These are phyloP conservation scores for Oscheius myriophilus DNA, from an alignment of 2,888 invertebrate genomes.

Conservation along the genomic window DNA sequence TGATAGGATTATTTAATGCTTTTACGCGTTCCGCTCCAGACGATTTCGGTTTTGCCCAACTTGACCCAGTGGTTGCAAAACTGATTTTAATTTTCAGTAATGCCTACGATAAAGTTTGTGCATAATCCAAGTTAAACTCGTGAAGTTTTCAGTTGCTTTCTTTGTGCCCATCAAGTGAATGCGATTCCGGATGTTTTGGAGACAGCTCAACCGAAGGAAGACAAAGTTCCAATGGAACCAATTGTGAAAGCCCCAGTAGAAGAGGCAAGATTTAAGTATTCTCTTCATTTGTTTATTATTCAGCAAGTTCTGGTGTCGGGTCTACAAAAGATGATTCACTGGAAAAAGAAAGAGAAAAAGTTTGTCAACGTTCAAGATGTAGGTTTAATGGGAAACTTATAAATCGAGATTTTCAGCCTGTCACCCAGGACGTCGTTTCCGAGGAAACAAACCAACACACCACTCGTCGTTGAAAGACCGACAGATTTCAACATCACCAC, in stretches of 20 bases:
- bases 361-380: conserved; percentile 1
- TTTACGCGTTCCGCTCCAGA: conserved; percentile 55
- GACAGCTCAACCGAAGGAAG: conserved; percentile 28
- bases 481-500: neutral
- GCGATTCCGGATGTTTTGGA: conserved; percentile 39
- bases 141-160: conserved; percentile 35
- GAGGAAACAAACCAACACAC: conserved; percentile 21
- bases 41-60: conserved; percentile 56
- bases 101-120: conserved; percentile 58
- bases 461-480: conserved; percentile 21
- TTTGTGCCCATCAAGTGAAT: conserved; percentile 39
- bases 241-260: conserved; percentile 12
- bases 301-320: neutral
- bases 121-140: neutral
- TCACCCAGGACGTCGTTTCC: conserved; percentile 12
- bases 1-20: conserved; percentile 64
- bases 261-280: neutral
- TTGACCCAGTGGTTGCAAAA: conserved; percentile 65
- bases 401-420: neutral
- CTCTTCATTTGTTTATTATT: neutral
- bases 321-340: conserved; percentile 11
- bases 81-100: conserved; percentile 62
- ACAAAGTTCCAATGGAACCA: conserved; percentile 16
- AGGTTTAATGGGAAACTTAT: neutral
- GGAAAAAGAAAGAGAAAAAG: neutral